A percentile compares a stretch with the other conserved stretches of the same genome.
Conservation (phyloP, 2,113 vertebrate species). For the Arvicanthis niloticus region DNA sequence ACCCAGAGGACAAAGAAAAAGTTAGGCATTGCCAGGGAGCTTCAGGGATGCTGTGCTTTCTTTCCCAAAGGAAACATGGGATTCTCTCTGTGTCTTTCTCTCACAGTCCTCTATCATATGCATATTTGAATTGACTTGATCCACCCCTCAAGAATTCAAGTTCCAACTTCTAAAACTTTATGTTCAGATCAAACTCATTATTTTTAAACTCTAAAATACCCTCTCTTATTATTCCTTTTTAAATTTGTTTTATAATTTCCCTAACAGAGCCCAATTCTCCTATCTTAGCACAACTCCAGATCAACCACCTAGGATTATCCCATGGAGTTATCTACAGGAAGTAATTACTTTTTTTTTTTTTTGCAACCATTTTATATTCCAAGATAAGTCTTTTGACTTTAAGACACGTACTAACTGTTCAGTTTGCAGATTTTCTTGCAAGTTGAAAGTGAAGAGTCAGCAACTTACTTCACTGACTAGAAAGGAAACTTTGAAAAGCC, state of each 20-base stretch:
- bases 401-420: conserved; percentile 73
- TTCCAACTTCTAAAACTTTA: conserved; percentile 74
- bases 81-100: not conserved
- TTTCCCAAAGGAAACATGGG: not conserved
- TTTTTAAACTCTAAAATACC: conserved; percentile 80
- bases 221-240: conserved; percentile 79
- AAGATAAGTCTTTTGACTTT: conserved; percentile 81
- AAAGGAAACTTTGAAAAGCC: conserved; percentile 64
- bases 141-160: conserved; percentile 66
- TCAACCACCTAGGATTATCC: conserved; percentile 83
- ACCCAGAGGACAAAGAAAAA: not conserved
- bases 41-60: not conserved
- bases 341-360: conserved; percentile 81
- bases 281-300: conserved; percentile 79
- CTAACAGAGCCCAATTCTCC: conserved; percentile 75
- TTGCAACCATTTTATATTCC: conserved; percentile 76
- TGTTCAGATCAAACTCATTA: conserved; percentile 79
- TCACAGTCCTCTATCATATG: not conserved
- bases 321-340: conserved; percentile 79
- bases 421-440: conserved; percentile 76
- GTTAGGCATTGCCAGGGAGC: not conserved
- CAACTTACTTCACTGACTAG: conserved; percentile 48
- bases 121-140: conserved; percentile 61
- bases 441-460: conserved; percentile 71
- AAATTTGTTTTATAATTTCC: conserved; percentile 79